Evolutionary conservation across 1,140 invertebrate genomes (phyloP).

Genomic region (Acromyrmex heyeri): DNA sequence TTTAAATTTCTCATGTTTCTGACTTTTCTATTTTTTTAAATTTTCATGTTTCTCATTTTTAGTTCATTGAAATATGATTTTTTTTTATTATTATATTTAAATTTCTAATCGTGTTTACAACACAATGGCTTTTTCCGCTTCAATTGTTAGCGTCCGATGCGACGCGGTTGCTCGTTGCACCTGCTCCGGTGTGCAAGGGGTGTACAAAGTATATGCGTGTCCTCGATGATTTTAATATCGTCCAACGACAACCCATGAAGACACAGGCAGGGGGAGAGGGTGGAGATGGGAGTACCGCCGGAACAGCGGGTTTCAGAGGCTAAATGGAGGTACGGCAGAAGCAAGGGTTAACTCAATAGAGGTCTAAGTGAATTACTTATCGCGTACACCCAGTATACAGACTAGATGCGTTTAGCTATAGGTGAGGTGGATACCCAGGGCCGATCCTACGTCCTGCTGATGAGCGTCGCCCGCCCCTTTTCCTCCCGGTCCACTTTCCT

Average conservation of each 20-base stretch:
- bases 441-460: conserved; percentile 60
- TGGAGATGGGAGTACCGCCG: conserved; percentile 66
- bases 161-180: background rate
- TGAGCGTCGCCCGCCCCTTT: conserved; percentile 39
- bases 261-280: background rate
- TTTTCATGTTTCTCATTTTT: no score
- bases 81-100: background rate
- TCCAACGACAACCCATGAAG: conserved; percentile 44
- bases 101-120: background rate
- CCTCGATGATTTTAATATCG: conserved; percentile 77
- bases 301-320: conserved; percentile 81
- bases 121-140: background rate
- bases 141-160: background rate
- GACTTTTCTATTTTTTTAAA: background rate
- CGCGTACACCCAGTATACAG: conserved; percentile 85
- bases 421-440: conserved; percentile 74
- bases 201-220: conserved; percentile 48
- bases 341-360: conserved; percentile 87
- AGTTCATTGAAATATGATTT: background rate
- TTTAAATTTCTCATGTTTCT: background rate
- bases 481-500: conserved; percentile 17
- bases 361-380: conserved; percentile 87
- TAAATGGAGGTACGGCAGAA: conserved; percentile 85
- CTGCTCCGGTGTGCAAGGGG: conserved; percentile 10
- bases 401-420: conserved; percentile 85